Evolutionary conservation across 1,140 invertebrate species (phyloP).

Genomic region (Drosophila fuyamai): DNA sequence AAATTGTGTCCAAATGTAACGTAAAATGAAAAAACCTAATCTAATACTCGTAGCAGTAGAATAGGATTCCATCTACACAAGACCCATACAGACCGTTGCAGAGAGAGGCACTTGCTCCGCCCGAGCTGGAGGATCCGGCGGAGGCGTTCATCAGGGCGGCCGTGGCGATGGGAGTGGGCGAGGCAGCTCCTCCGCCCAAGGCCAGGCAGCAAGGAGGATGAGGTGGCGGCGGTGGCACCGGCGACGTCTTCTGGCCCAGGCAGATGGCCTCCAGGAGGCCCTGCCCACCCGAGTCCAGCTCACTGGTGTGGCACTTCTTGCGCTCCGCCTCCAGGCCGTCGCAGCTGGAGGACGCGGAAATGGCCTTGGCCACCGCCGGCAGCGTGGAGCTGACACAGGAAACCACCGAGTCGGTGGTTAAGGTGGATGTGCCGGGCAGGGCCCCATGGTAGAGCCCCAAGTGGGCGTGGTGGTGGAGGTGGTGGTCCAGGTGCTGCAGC

Average conservation of each 20-base stretch:
- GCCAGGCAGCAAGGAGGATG: slow-evolving; percentile 61
- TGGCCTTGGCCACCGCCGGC: slow-evolving; percentile 65
- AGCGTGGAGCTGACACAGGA: slow-evolving; percentile 77
- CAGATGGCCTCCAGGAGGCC: slow-evolving; percentile 73
- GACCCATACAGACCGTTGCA: slow-evolving; percentile 58
- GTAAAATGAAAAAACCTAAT: no score
- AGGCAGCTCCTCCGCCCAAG: slow-evolving; percentile 48
- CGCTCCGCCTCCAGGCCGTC: slow-evolving; percentile 55
- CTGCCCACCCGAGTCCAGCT: slow-evolving; percentile 58
- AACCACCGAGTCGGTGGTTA: slow-evolving; percentile 79
- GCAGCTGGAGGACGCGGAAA: slow-evolving; percentile 60
- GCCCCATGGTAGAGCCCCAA: slow-evolving; percentile 68
- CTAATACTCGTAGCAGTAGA: no score
- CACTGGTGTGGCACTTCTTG: slow-evolving; percentile 63
- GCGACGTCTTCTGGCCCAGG: slow-evolving; percentile 42
- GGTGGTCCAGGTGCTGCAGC: slow-evolving; percentile 72
- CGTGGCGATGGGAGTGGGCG: slow-evolving; percentile 48
- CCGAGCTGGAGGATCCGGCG: slow-evolving; percentile 28
- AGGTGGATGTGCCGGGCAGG: slow-evolving; percentile 62
- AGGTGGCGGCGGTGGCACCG: slow-evolving; percentile 41
- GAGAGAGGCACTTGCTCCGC: slow-evolving; percentile 44
- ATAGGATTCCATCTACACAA: no score
- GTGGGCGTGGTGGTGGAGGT: slow-evolving; percentile 39
- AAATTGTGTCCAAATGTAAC: no score
- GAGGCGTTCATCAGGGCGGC: slow-evolving; percentile 62